Conservation (phyloP, 2,797 vertebrate species). For the Melopsittacus undulatus region DNA sequence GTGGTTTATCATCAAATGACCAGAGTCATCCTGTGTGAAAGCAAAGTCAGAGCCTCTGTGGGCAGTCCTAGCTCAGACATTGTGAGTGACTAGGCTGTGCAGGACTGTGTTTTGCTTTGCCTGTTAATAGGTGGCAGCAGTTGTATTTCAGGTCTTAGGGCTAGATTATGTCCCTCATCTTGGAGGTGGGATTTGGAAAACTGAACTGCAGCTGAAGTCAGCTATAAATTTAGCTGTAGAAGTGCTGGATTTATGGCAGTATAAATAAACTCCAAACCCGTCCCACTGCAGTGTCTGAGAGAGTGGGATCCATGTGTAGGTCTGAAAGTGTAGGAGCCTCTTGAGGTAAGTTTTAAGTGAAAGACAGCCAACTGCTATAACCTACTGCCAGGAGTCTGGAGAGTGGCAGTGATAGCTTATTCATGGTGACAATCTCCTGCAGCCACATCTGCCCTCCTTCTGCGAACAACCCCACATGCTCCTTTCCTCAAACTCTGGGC, state of each 20-base stretch:
- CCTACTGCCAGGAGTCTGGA: neutral
- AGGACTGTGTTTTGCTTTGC: neutral
- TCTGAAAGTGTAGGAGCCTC: neutral
- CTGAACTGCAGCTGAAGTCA: neutral
- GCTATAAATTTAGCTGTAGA: neutral
- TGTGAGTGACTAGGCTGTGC: neutral
- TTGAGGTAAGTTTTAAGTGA: neutral
- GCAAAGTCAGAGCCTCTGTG: neutral
- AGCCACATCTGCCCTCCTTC: neutral
- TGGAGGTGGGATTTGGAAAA: neutral
- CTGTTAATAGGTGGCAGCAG: neutral
- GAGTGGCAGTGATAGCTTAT: neutral
- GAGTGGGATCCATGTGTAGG: neutral
- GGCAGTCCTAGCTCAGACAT: neutral
- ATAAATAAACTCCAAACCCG: neutral
- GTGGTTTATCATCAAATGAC: neutral
- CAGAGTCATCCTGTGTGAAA: neutral
- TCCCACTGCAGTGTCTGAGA: rapidly evolving
- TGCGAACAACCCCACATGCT: neutral
- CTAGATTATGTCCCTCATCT: neutral
- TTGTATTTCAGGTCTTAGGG: neutral
- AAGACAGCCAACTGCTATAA: neutral
- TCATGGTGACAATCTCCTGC: neutral
- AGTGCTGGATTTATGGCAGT: neutral
- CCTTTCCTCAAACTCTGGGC: neutral